Base-by-base conservation (phyloP, 2,797 vertebrate species). In the Meda fulgida region DNA sequence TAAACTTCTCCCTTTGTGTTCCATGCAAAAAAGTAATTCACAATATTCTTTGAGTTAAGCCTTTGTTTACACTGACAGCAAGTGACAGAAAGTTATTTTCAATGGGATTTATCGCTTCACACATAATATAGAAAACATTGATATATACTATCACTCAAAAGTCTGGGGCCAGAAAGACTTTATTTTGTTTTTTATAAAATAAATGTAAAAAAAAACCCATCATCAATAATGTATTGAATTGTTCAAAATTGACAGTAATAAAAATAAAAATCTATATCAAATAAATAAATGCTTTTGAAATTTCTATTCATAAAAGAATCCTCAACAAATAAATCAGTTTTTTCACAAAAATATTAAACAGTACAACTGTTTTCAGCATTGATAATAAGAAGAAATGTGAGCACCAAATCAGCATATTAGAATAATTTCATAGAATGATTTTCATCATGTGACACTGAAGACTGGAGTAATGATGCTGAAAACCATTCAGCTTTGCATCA, bases 1-100 rank as follows among this genome's bases (percentile, higher is more conserved):
- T 77, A 36, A 75, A 53, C 34, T 3, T 14, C 21, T 75, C 72
- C 19, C 19, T 53, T 75, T 75, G 29, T 75, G 72, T 19, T 75
- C 1, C 29, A 14, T 53, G 21, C 29, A 31, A 75, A 75, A 46
- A 46, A 46, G 43, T 46, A 13, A 46, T 46, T 4, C 43, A 43
- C 43, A 46, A 46, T 46, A 14, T 46, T 46, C 13, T 75, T 23
- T 34, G 3, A 53, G 19, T 23, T n/a, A 53, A 16, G 16, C 0
- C 3, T 23, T 40, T 40, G n/a, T 78, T 38, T 4, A 18, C 21
- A 26, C 36, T 29, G 53, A 78, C 36, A 40, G 34, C 51, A 55
- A 36, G n/a, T 31, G 29, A 23, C 72, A 2, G 26, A 9, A 73
- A 34, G 55, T 3, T 34, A 36, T 36, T 67, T 67, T 65, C 7